Base-by-base conservation (phyloP, 2,113 vertebrate species). In the Syngnathus typhle region DNA sequence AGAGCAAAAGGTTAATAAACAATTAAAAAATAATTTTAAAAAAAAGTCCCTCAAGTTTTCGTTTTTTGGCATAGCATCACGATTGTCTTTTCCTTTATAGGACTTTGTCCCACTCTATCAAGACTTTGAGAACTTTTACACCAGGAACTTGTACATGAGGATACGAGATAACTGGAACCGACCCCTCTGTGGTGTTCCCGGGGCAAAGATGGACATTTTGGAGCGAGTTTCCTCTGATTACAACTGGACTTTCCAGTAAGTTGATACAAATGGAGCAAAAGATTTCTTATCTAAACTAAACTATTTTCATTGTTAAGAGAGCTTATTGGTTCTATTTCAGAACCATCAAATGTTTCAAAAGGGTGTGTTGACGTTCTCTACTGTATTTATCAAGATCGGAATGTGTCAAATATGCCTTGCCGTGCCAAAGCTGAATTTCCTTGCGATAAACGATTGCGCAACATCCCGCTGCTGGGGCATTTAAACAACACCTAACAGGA, bases 71-170 rank as follows among this genome's bases (percentile, higher is more conserved):
- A 23, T n/a, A 21, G 2, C 59, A 19, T 61, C 5, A 43, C 5
- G 13, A 1, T 2, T 27, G 12, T 59, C 4, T 64, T 13, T 71
- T 64, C 82, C 78, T 36, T 41, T 46, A 64, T 81, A 99, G 96
- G 96, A 98, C 70, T 99, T 99, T 74, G 96, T 98, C 43, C 94
- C 96, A 1, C 84, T 98, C 61, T 98, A 99, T 86, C 96, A 99
- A 74, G 96, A 99, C 87, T 99, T 99, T 18, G 96, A 99, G 86
- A 96, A 99, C 83, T 99, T 99, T 77, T 99, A 98, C 86, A 99
- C 93, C 63, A 91, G 96, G 73, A 99, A 99, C 78, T 87, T 99
- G 44, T 99, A 99, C 82, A 98, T 98, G 95, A 90, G 96, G 61
- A 95, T 99, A 71, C 88, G 96, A 75, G 96, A 99, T 87, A 98